phyloP scores from a whole-genome alignment of 2,113 vertebrate species.

The Ursus arctos region DNA sequence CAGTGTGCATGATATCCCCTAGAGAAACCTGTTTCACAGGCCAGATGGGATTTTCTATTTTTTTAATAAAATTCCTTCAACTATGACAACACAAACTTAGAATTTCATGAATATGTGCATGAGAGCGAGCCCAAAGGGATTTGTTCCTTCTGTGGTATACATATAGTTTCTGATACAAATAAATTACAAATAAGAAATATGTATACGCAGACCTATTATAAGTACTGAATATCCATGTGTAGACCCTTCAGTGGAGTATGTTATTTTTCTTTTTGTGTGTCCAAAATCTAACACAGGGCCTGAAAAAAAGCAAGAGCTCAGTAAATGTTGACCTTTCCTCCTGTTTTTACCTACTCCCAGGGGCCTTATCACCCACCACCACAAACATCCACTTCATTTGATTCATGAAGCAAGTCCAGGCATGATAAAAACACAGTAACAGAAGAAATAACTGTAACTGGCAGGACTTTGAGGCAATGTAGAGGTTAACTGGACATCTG shows the following conservation, averaged over 20 bases:
- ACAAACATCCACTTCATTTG: background rate
- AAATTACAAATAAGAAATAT: slow-evolving; percentile 8
- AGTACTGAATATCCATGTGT: background rate
- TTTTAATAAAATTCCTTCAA: slow-evolving; percentile 54
- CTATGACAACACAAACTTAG: slow-evolving; percentile 46
- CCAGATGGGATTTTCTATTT: slow-evolving; percentile 41
- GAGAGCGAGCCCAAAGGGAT: background rate
- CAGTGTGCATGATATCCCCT: background rate
- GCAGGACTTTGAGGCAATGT: background rate
- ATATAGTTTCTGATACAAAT: background rate
- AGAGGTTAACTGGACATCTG: background rate
- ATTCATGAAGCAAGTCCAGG: background rate
- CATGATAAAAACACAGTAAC: background rate
- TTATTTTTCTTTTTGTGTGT: background rate
- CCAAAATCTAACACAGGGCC: background rate
- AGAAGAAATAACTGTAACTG: background rate
- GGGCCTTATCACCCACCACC: background rate
- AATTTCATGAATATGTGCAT: slow-evolving; percentile 50
- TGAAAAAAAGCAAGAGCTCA: background rate
- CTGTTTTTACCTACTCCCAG: background rate
- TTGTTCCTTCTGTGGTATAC: background rate
- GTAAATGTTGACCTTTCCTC: background rate
- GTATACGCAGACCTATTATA: background rate
- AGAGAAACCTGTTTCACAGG: slow-evolving; percentile 39
- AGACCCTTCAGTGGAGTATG: background rate